Evolutionary conservation across 35 echinoderm and acorn worm species (phyloP), one percentile per base, ranked within the genome.

Genomic region (Holothuria glaberrima): DNA sequence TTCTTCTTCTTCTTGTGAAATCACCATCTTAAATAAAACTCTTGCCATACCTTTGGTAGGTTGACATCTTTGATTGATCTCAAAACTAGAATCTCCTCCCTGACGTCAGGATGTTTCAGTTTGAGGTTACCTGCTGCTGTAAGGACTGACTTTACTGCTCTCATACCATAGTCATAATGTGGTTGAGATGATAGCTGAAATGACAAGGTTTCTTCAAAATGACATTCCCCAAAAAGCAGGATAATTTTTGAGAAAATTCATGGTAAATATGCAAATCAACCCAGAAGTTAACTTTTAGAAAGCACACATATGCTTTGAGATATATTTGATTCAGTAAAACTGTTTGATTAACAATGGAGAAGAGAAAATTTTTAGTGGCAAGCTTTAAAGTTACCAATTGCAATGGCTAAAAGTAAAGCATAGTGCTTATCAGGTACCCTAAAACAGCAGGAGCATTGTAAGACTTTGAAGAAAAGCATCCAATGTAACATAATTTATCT

Each of bases 141-240:
- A 6, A 98, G 75, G 30, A 98, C 96, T 58, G 96, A 98, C 48
- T 98, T 98, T 21, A 98, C 96, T 86, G 96, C 96, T 81, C 96
- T 98, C 96, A 98, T 98, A 60, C 96, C 96, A 60, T 98, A 98
- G 77, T 98, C 96, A 93, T 98, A 98, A 68, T 98, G 96, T 71
- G 94, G 96, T 83, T 98, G 96, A 7, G 96, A 98, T 35, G 96
- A 98, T 16, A 98, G 70, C 96, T 98, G 76, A 33, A 5, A 54
- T 17, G 50, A 12, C 3, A 54, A 54, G 5, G 5, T 54, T 54
- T 12, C 5, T 54, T 14, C 16, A 54, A 54, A 9, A 54, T 54
- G 13, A 54, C 12, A 54, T 54, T 17, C 9, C 50, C 50, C 3
- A 54, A 83, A 19, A 22, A 19, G 6, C 24, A 35, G 48, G 74